Evolutionary conservation across 2,113 vertebrate genomes (phyloP).

Genomic region (Takifugu bimaculatus): DNA sequence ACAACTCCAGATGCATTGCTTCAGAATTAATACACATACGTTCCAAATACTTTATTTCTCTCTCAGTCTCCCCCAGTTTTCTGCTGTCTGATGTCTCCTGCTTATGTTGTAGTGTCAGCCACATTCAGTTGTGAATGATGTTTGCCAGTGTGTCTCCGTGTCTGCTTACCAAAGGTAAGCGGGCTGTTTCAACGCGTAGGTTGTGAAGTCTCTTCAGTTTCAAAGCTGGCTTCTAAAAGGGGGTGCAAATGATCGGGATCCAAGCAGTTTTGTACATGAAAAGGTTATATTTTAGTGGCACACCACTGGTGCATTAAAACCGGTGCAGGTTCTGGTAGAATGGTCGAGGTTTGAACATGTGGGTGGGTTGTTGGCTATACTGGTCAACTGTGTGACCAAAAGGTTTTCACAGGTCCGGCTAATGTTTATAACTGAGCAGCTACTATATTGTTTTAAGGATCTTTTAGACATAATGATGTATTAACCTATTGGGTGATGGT

Average conservation of each 20-base stretch:
- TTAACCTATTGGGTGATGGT: no score
- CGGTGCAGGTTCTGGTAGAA: background rate
- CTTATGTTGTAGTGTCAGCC: slow-evolving; percentile 1
- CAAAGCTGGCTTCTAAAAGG: background rate
- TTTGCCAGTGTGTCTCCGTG: no score
- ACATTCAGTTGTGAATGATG: background rate
- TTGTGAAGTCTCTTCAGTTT: background rate
- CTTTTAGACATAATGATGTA: no score
- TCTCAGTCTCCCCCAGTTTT: slow-evolving; percentile 2
- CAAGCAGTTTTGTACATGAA: background rate
- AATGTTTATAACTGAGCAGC: background rate
- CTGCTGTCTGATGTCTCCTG: slow-evolving; percentile 32
- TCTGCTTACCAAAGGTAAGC: no score
- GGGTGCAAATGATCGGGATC: no score
- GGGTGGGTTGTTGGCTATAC: background rate
- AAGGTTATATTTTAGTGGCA: background rate
- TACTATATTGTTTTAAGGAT: background rate
- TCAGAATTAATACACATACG: slow-evolving; percentile 3
- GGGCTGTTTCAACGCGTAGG: no score
- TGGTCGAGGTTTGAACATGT: background rate
- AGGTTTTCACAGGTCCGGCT: background rate
- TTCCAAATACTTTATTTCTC: slow-evolving; percentile 22
- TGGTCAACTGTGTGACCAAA: background rate
- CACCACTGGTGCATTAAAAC: background rate
- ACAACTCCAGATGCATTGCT: slow-evolving; percentile 8